Conservation (phyloP, 2,888 invertebrate genomes). For the Euplexia lucipara region DNA sequence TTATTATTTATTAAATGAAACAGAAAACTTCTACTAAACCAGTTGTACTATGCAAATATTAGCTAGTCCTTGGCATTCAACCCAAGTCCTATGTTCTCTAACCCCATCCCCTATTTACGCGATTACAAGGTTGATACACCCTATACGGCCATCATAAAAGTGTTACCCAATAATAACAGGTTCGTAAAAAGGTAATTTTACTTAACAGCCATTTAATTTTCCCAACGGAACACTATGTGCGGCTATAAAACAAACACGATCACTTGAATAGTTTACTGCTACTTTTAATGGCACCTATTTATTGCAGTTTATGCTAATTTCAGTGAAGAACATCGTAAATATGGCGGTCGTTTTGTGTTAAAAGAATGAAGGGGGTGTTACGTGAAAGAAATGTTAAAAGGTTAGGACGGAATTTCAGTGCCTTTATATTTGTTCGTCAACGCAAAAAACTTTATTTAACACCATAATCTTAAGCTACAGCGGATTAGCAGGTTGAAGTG, state of each 20-base stretch:
- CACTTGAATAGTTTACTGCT: constrained; percentile 58
- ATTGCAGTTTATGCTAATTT: constrained; percentile 61
- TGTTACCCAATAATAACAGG: constrained; percentile 54
- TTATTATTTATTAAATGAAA: not conserved
- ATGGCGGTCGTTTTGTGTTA: constrained; percentile 11
- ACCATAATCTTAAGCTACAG: no score
- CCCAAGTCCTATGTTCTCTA: constrained; percentile 1
- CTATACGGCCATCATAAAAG: constrained; percentile 43
- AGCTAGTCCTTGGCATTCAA: not conserved
- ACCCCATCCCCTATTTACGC: not conserved
- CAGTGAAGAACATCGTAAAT: constrained; percentile 33
- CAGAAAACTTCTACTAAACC: not conserved
- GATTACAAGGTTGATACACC: constrained; percentile 31
- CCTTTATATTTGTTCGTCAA: not conserved
- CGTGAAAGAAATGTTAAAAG: not conserved
- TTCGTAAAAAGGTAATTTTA: constrained; percentile 67
- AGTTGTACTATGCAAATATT: not conserved
- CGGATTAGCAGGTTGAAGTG: no score
- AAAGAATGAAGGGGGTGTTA: constrained; percentile 13
- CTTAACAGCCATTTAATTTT: constrained; percentile 69
- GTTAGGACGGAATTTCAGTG: not conserved
- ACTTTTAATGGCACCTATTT: constrained; percentile 54
- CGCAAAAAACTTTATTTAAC: no score
- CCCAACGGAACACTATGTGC: constrained; percentile 21
- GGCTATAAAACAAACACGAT: constrained; percentile 68